Evolutionary conservation across 2,888 invertebrate species (phyloP), one percentile per base, ranked within the genome.

Genomic region (Erebia ligea): DNA sequence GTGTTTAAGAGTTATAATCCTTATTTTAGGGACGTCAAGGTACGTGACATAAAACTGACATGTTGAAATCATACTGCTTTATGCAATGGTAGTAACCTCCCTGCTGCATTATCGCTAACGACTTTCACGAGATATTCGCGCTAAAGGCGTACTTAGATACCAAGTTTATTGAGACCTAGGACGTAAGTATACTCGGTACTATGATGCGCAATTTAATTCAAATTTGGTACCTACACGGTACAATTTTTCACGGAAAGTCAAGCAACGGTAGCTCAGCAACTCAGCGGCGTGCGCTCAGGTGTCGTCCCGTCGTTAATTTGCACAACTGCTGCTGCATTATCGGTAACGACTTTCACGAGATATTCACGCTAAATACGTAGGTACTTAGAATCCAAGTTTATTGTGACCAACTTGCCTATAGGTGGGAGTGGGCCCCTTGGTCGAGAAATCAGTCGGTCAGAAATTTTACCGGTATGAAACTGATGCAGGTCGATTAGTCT

Each of bases 301-400:
- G 73, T 70, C 54, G 66, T 65, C 50, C 58, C 25, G 62, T 70
- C 63, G 68, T 67, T 67, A 67, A 71, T 69, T 73, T 67, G 68
- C 63, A 66, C 63, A 48, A 62, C 63, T 54, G 42, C 68, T 58
- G 58, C 71, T 17, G 56, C 67, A 71, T 69, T 59, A 69, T 62
- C 73, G 57, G 48, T 69, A 73, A 69, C 69, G 68, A 63, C 67
- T 59, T 63, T 45, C 57, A 58, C 48, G 54, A 50, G 61, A 50
- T 50, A 65, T 67, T 67, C 63, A 45, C 63, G 25, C 15, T 54
- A 10, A 64, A 54, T 40, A 54, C 19, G 52, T n/a, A n/a, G n/a
- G n/a, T 64, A 17, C 17, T 64, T 52, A 40, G 34, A 34, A 17
- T 40, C 17, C 25, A 5, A 64, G 52, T 52, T 64, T 64, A 52